Percentiles rank a stretch among this genome's conserved stretches.
These are phyloP conservation scores for Thryonomys swinderianus DNA, from an alignment of 2,113 vertebrate species.

Conservation along the genomic window DNA sequence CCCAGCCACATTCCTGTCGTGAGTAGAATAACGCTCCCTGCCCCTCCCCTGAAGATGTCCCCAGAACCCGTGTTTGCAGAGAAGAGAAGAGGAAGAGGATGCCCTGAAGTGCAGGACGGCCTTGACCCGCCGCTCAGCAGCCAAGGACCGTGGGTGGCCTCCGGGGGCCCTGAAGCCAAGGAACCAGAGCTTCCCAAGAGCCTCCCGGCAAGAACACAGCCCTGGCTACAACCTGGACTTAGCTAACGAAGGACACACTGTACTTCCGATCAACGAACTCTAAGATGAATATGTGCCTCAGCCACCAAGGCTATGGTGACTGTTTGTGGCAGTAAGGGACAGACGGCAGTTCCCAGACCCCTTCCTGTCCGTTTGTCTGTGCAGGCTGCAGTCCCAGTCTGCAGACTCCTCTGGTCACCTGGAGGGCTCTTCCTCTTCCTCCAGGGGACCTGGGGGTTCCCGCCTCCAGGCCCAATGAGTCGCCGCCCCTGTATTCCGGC, in stretches of 20 bases:
- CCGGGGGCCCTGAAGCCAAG: not conserved
- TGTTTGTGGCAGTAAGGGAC: not conserved
- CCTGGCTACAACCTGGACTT: not conserved
- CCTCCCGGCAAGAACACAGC: not conserved
- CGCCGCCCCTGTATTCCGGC: not conserved
- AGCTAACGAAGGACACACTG: not conserved
- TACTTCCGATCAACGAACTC: not conserved
- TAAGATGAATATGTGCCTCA: not conserved
- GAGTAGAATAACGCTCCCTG: not conserved
- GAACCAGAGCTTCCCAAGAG: not conserved
- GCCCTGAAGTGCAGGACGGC: not conserved
- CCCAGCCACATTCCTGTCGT: not conserved
- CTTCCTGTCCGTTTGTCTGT: not conserved
- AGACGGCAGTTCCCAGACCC: not conserved
- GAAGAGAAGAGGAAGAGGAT: not conserved
- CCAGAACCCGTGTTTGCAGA: not conserved
- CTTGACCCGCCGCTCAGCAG: not conserved
- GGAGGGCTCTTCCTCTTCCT: not conserved
- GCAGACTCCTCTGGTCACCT: not conserved
- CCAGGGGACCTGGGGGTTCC: not conserved
- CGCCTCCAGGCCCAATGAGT: not conserved
- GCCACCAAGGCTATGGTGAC: not conserved
- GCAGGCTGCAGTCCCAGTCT: not conserved
- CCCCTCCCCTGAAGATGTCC: not conserved
- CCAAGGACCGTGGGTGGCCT: not conserved